A percentile compares a stretch with the other conserved stretches of the same genome.
These are phyloP conservation scores for Aphelinus atriplicis DNA, from an alignment of 1,140 invertebrate genomes.

Conservation along the genomic window DNA sequence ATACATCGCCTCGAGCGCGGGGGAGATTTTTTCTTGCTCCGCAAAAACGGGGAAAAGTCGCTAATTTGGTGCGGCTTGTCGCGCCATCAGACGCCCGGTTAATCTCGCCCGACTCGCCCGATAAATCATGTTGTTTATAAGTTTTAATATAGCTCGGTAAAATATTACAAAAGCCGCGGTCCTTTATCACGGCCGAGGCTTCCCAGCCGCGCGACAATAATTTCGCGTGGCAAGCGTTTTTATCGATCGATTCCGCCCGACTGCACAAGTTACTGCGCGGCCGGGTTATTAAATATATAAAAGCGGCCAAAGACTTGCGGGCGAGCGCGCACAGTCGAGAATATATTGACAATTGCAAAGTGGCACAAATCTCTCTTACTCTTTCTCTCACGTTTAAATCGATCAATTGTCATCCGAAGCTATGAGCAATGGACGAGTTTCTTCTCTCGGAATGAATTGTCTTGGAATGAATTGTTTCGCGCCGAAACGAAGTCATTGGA, in stretches of 20 bases:
- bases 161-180: slow-evolving; percentile 23
- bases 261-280: neutral
- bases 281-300: neutral
- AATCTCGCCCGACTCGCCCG: slow-evolving; percentile 1
- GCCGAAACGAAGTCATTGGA: too few relatives aligned
- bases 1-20: neutral
- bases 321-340: too few relatives aligned
- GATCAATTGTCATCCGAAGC: too few relatives aligned
- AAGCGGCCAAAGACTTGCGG: too few relatives aligned
- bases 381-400: too few relatives aligned
- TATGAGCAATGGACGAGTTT: too few relatives aligned
- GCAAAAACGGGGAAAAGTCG: neutral
- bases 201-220: slow-evolving; percentile 11
- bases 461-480: too few relatives aligned
- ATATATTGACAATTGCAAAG: too few relatives aligned
- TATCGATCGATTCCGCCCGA: slow-evolving; percentile 25
- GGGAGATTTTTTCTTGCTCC: neutral
- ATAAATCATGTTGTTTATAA: slow-evolving; percentile 36
- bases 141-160: slow-evolving; percentile 21
- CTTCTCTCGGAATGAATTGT: too few relatives aligned
- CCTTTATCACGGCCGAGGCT: slow-evolving; percentile 15
- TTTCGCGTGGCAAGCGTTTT: slow-evolving; percentile 18
- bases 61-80: neutral
- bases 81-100: neutral
- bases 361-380: too few relatives aligned